Base-by-base conservation (phyloP, 2,113 vertebrate species). In the Petromus typicus region DNA sequence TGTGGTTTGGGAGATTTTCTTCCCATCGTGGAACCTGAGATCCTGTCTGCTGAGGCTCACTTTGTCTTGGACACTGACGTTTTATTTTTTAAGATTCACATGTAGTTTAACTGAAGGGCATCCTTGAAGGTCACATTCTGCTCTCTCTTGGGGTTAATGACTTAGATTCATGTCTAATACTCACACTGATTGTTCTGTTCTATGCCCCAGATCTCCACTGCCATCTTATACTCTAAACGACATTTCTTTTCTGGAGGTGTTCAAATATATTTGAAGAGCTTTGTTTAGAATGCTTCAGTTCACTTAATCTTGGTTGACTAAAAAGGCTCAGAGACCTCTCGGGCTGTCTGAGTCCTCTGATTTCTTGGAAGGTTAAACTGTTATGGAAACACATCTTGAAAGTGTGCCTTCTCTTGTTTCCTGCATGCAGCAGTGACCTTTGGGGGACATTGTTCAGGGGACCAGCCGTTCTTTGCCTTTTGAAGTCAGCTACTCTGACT, bases 401-500 rank as follows among this genome's bases (percentile, higher is more conserved):
- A 78, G 45, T 81, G 71, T 56, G 71, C 78, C 84, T 93, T 93
- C 92, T 94, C 75, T 92, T 79, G 61, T 90, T 95, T 82, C 80
- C 61, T 85, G 40, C 40, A 40, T 34, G 48, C 73, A 76, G 61
- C 8, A 59, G 40, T 94, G 95, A 97, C 95, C 87, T 97, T 94
- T 95, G 75, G 75, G 82, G 56, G 40, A 61, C 69, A 84, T 91
- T 94, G 89, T 92, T 96, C 43, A 51, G 88, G 83, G 90, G 57
- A 82, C 34, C 56, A 57, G 32, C 82, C 54, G 7, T 86, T 61
- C 43, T 95, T 67, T 94, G 18, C 40, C 11, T 9, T 91, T 96
- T 85, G 89, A 96, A 95, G 93, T 64, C 91, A 67, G 80, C 63
- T 85, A 30, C 40, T 93, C 51, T 94, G 54, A 48, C 82, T 92